phyloP scores from a whole-genome alignment of 2,888 invertebrate species.

The Teinopalpus imperialis region DNA sequence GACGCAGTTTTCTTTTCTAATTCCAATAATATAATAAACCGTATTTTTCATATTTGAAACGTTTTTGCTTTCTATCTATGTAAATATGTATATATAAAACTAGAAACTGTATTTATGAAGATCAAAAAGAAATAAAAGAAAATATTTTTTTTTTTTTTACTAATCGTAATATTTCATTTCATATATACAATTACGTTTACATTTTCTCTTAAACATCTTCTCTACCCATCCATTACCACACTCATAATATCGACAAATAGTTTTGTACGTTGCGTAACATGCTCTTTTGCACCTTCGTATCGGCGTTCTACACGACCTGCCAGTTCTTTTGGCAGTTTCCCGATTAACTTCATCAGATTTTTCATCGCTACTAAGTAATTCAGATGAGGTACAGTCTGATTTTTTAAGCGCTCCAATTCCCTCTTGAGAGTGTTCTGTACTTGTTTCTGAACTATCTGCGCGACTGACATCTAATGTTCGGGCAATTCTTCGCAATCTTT shows the following conservation, averaged over 20 bases:
- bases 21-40: too few relatives aligned
- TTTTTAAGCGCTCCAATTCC: background rate
- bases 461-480: background rate
- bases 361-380: background rate
- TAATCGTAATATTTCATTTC: background rate
- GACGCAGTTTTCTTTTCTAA: too few relatives aligned
- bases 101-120: too few relatives aligned
- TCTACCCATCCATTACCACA: background rate
- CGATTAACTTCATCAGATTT: background rate
- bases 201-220: constrained; percentile 10
- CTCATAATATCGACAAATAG: constrained; percentile 24
- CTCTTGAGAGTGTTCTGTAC: background rate
- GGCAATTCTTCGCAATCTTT: background rate
- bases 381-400: background rate
- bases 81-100: too few relatives aligned
- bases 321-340: background rate
- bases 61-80: too few relatives aligned
- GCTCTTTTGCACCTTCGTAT: constrained; percentile 38
- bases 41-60: too few relatives aligned
- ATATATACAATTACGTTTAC: constrained; percentile 13
- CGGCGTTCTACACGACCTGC: background rate
- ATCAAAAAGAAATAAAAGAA: too few relatives aligned
- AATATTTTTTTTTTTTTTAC: too few relatives aligned
- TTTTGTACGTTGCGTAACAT: constrained; percentile 37
- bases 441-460: background rate